Evolutionary conservation across 2,113 vertebrate species (phyloP), one percentile per base, ranked within the genome.

Genomic region (Podilymbus podiceps): DNA sequence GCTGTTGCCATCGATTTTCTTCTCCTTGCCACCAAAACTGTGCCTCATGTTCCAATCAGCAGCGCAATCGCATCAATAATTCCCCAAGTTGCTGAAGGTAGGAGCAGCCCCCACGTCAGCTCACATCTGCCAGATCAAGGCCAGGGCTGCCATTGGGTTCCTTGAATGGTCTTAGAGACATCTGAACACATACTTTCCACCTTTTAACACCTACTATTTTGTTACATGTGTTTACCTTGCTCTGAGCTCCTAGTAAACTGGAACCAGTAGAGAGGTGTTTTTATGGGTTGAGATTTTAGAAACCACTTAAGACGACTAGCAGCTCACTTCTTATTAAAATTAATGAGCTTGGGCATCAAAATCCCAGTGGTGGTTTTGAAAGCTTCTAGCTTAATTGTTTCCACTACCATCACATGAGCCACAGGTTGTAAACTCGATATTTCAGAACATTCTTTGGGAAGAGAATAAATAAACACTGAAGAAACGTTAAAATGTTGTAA

Each of bases 401-500:
- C 94, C 92, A 96, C 91, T 79, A 68, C 94, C 89, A 95, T 95
- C 94, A 79, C 74, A 95, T 91, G 85, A 95, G 95, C 91, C 89
- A 97, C 95, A 97, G 96, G 93, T 97, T 95, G 87, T 97, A 97
- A 97, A 97, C 94, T 95, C 7, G 15, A 18, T 95, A 97, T 97
- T 97, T 95, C 84, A 91, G 96, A 91, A 97, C 95, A 95, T 97
- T 96, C 89, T 96, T 95, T 64, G 87, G 91, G 90, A 97, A 95
- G 89, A 97, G 94, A 92, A 89, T 97, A 96, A 96, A 97, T 95
- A 96, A 97, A 97, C 91, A 95, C 92, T 74, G 71, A 79, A 93
- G 91, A 93, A 95, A 96, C 0, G 0, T 95, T 95, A 97, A 97
- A 96, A 96, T 85, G 89, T 33, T 95, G 91, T 95, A 97, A 97